Evolutionary conservation across 2,113 vertebrate species (phyloP), one percentile per base, ranked within the genome.

Genomic region (Cyanoramphus novaezelandiae): DNA sequence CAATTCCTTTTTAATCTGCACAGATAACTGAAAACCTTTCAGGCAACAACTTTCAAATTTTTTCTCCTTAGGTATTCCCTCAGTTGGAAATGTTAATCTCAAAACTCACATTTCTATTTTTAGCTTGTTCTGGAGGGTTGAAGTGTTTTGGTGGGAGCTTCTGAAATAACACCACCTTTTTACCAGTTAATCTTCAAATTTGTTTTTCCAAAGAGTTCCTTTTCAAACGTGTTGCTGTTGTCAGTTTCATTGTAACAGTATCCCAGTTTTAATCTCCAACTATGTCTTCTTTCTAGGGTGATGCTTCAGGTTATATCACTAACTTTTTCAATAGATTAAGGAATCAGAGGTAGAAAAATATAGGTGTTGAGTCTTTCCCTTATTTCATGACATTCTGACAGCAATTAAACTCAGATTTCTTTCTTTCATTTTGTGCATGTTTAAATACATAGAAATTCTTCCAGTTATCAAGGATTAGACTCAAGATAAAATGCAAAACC

Each of bases 21-120:
- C 14, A 81, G 82, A 83, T 78, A 95, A 91, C 65, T 64, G 60
- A 90, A 86, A 89, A 91, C 27, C 39, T 95, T 86, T 81, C 80
- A 92, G 88, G 89, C 72, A 93, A 92, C 13, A 83, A 50, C 43
- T 86, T 78, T 86, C 49, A 85, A 29, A 11, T 64, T 78, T 83
- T 84, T 91, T 75, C 39, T 88, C 24, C 67, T 86, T 82, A 63
- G 33, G 4, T 75, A 68, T 75, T 95, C 43, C n/a, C 29, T 88
- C 79, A 95, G 33, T 71, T 93, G 71, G 76, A 95, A 97, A 93
- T 46, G 10, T 31, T 97, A 80, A 90, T 82, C 67, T 92, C 82
- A 90, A 87, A 86, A 84, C 7, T 60, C 88, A 29, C 9, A 12
- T 71, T 72, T 80, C 49, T 90, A 79, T 75, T 91, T 95, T 91